Percentiles rank a stretch among this genome's conserved stretches.
Evolutionary conservation across 2,113 vertebrate species (phyloP).

Genomic region (Nibea coibor): DNA sequence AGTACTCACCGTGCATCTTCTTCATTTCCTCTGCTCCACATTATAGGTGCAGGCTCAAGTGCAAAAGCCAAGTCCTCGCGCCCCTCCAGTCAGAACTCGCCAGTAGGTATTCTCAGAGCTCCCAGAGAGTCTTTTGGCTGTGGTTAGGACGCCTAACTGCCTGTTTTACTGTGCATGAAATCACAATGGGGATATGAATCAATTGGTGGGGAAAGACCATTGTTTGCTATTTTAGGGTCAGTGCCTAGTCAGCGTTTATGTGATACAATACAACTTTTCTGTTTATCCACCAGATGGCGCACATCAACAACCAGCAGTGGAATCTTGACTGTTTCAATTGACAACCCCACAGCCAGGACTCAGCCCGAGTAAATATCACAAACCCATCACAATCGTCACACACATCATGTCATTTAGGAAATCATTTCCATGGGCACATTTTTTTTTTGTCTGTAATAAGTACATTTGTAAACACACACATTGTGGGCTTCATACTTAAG

Average conservation of each 20-base stretch:
- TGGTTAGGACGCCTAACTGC: neutral
- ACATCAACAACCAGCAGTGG: slow-evolving; percentile 89
- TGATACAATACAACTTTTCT: neutral
- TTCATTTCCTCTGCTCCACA: neutral
- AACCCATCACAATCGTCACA: neutral
- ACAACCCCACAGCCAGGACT: slow-evolving; percentile 93
- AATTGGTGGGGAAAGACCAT: slow-evolving; percentile 5
- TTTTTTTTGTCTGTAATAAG: neutral
- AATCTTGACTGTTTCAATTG: slow-evolving; percentile 94
- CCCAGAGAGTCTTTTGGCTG: neutral
- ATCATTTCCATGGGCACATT: neutral
- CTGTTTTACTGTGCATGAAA: neutral
- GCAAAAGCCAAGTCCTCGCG: slow-evolving; percentile 50
- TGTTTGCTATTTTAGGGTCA: slow-evolving; percentile 11
- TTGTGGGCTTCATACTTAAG: neutral
- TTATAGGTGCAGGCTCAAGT: slow-evolving; percentile 76
- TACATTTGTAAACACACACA: neutral
- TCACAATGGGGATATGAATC: slow-evolving; percentile 6
- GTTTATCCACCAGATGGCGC: slow-evolving; percentile 88
- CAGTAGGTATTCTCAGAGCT: slow-evolving; percentile 66
- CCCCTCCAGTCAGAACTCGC: slow-evolving; percentile 58
- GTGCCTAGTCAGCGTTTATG: neutral
- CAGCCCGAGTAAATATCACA: slow-evolving; percentile 87
- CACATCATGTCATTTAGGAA: neutral
- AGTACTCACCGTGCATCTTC: neutral